Evolutionary conservation across 2,888 invertebrate species (phyloP), one percentile per base, ranked within the genome.

Genomic region (Caradrina kadenii): DNA sequence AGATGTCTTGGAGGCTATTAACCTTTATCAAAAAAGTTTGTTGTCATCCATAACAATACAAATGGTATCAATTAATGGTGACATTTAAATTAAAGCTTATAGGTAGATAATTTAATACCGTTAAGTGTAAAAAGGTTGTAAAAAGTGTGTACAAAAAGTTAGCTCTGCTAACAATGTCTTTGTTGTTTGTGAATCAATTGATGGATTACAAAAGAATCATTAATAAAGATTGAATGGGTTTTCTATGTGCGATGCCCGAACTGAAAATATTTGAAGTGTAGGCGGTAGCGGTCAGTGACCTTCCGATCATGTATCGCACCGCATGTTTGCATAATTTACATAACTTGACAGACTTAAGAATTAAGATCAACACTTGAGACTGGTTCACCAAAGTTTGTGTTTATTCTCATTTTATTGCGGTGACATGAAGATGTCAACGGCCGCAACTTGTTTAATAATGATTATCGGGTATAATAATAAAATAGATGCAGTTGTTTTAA

Each of bases 341-440:
- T 96, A 96, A 95, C 94, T 92, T 90, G 93, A 93, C 93, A 92
- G 88, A 91, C 85, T 88, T 89, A 90, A 93, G 89, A 90, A 87
- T 88, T 84, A 92, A 93, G 85, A 93, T 89, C 92, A 91, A 93
- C 90, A 94, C 91, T 92, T 89, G 81, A 90, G 92, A 91, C 92
- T 87, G 89, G 93, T 93, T 91, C 88, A 90, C 88, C 61, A 87
- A 91, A 92, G 82, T 87, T 89, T 88, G 87, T 92, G 84, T 90
- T 87, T 90, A 88, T 89, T 89, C 83, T 62, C 83, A 77, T 73
- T 86, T 86, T 87, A 66, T 62, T 86, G 86, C 86, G 83, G 76
- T 81, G 76, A 71, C 65, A 81, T 81, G 76, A 71, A 64, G 81
- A 83, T 86, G 91, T 90, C 92, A 91, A 88, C 79, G 91, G 85